Percentiles rank a stretch among this genome's conserved stretches.
These are phyloP conservation scores for Eciton burchellii DNA, from an alignment of 1,140 invertebrate genomes.

Conservation along the genomic window DNA sequence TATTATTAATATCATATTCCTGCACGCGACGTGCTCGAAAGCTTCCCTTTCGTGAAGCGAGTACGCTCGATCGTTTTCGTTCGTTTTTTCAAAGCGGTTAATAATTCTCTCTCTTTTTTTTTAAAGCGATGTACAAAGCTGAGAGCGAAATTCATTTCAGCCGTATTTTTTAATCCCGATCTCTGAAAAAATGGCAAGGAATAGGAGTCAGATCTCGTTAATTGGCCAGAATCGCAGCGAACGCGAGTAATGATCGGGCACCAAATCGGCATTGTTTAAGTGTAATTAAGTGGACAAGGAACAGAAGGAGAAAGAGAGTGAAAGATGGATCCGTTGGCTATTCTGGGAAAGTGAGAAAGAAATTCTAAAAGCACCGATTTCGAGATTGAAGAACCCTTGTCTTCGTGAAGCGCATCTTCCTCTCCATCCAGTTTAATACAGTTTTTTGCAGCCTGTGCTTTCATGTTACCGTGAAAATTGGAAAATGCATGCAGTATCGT, in stretches of 20 bases:
- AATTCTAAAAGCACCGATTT: background rate
- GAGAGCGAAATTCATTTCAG: background rate
- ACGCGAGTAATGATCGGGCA: background rate
- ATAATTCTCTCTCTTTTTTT: too few relatives aligned
- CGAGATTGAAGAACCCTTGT: background rate
- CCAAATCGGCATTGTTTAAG: background rate
- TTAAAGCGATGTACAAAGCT: background rate
- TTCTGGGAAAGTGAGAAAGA: background rate
- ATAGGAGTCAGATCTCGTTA: background rate
- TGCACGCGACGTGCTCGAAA: background rate
- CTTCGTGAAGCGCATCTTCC: background rate
- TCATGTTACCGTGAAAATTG: background rate
- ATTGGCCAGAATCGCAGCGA: background rate
- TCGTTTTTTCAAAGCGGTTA: too few relatives aligned
- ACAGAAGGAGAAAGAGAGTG: background rate
- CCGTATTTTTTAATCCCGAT: background rate
- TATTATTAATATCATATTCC: constrained; percentile 1
- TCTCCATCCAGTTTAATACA: background rate
- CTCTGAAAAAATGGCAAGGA: background rate
- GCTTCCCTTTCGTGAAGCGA: background rate
- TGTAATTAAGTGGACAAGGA: background rate
- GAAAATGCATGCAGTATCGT: background rate
- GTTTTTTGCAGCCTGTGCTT: background rate
- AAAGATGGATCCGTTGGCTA: background rate
- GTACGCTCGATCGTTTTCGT: too few relatives aligned